Evolutionary conservation across 2,113 vertebrate species (phyloP).

Genomic region (Sceloporus tristichus): DNA sequence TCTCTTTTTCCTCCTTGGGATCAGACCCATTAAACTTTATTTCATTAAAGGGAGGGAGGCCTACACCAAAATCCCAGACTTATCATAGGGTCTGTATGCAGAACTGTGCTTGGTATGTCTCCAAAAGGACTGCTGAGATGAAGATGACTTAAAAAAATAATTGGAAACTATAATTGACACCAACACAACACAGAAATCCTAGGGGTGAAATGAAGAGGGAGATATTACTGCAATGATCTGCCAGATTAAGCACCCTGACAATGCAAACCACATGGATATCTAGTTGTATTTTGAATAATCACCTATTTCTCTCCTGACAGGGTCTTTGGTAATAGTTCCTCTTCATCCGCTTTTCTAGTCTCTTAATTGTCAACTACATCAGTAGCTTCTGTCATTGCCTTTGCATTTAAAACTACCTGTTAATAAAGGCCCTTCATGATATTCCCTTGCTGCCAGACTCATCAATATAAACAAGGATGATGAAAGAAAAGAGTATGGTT

Average conservation of each 20-base stretch:
- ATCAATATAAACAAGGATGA: constrained; percentile 22
- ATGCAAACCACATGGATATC: constrained; percentile 62
- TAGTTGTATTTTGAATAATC: constrained; percentile 56
- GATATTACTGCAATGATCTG: constrained; percentile 77
- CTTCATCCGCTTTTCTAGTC: constrained; percentile 37
- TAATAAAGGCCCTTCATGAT: constrained; percentile 40
- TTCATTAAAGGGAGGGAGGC: constrained; percentile 64
- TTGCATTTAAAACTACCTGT: constrained; percentile 49
- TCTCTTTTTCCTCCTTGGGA: constrained; percentile 66
- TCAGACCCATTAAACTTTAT: constrained; percentile 74
- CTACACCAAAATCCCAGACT: constrained; percentile 58
- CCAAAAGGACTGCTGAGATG: constrained; percentile 76
- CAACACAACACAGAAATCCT: constrained; percentile 76
- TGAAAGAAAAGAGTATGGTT: constrained; percentile 45
- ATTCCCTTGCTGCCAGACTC: constrained; percentile 33
- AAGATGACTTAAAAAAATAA: constrained; percentile 81
- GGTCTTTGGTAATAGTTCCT: constrained; percentile 26
- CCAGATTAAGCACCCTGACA: constrained; percentile 73
- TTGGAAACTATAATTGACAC: constrained; percentile 77
- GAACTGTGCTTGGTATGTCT: constrained; percentile 75
- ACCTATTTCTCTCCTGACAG: constrained; percentile 26
- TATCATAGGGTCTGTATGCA: constrained; percentile 72
- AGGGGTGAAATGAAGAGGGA: constrained; percentile 29
- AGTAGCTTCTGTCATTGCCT: constrained; percentile 38
- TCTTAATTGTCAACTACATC: constrained; percentile 37